phyloP scores from a whole-genome alignment of 2,888 invertebrate genomes.

The Rhagium mordax region DNA sequence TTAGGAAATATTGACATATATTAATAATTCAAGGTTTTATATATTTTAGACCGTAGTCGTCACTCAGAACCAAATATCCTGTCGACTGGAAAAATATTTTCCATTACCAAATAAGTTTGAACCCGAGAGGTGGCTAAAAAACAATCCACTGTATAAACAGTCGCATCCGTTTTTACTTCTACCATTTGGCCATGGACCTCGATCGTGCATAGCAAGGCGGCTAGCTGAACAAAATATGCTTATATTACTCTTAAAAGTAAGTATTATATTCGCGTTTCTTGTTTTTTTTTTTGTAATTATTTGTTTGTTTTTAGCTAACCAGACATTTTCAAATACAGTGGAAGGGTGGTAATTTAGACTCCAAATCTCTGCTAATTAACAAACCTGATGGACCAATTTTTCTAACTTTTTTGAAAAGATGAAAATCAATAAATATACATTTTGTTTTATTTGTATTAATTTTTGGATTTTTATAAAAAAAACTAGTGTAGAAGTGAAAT shows the following conservation, averaged over 20 bases:
- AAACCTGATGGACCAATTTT: slow-evolving; percentile 82
- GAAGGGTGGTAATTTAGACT: slow-evolving; percentile 76
- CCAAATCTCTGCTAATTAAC: slow-evolving; percentile 83
- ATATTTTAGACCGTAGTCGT: slow-evolving; percentile 83
- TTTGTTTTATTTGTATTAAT: background rate
- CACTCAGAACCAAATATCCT: slow-evolving; percentile 88
- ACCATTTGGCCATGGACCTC: slow-evolving; percentile 91
- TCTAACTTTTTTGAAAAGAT: slow-evolving; percentile 57
- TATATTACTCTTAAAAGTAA: slow-evolving; percentile 81
- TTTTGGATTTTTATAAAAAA: too few relatives aligned
- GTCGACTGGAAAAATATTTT: slow-evolving; percentile 82
- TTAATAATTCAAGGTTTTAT: background rate
- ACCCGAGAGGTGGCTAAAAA: slow-evolving; percentile 86
- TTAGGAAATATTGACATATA: too few relatives aligned
- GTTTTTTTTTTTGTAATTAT: slow-evolving; percentile 15
- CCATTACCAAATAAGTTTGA: slow-evolving; percentile 77
- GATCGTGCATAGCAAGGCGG: slow-evolving; percentile 89
- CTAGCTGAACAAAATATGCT: slow-evolving; percentile 90
- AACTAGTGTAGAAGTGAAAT: too few relatives aligned
- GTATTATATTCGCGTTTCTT: too few relatives aligned
- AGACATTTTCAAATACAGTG: slow-evolving; percentile 77
- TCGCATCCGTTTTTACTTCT: slow-evolving; percentile 81
- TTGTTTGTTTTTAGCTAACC: slow-evolving; percentile 73
- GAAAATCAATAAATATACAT: background rate
- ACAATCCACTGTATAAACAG: slow-evolving; percentile 73